Conservation (phyloP, 2,113 vertebrate species). For the Spea bombifrons region DNA sequence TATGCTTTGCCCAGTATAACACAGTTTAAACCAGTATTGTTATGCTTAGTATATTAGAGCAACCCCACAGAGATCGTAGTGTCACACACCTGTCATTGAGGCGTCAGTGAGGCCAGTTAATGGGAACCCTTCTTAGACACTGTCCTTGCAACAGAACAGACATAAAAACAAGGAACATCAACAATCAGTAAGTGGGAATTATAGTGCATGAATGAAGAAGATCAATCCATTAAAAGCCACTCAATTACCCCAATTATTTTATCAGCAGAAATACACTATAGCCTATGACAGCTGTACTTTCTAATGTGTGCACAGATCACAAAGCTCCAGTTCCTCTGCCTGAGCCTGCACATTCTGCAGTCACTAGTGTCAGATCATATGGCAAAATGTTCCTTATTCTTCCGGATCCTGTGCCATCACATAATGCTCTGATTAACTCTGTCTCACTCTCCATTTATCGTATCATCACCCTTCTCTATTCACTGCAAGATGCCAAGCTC, state of each 20-base stretch:
- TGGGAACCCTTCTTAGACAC: background rate
- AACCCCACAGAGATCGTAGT: no score
- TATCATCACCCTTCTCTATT: constrained; percentile 12
- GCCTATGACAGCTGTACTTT: no score
- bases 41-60: no score
- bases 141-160: background rate
- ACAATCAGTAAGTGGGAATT: no score
- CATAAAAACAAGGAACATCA: background rate
- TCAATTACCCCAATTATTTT: no score
- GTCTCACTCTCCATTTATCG: background rate
- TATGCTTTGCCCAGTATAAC: no score
- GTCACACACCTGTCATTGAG: background rate
- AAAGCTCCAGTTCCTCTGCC: background rate
- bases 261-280: no score
- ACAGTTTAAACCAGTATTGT: no score
- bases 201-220: no score
- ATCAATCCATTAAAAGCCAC: no score
- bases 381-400: background rate
- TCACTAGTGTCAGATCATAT: constrained; percentile 39
- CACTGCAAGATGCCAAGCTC: constrained; percentile 9
- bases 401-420: constrained; percentile 34
- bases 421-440: constrained; percentile 31
- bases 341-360: background rate
- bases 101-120: background rate
- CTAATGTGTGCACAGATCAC: no score